Conservation (phyloP, 2,797 vertebrate species). For the Poliocrania exsul region DNA sequence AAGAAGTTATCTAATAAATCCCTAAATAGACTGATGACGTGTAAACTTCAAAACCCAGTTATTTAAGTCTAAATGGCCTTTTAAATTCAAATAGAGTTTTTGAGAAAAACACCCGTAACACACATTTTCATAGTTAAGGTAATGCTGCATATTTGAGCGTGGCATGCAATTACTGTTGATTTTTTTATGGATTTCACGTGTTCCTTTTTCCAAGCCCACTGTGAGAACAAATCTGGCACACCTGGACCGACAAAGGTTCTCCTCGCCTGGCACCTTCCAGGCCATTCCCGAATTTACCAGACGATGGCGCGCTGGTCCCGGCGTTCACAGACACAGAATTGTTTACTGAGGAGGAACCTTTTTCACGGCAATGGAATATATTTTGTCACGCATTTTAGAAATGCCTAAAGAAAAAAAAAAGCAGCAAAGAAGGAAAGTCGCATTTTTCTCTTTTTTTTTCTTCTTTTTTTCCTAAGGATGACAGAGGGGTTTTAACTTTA, state of each 20-base stretch:
- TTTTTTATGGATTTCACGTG: neutral
- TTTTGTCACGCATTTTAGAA: neutral
- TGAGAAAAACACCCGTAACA: neutral
- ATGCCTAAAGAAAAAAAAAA: neutral
- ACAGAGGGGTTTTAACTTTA: neutral
- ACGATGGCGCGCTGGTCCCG: neutral
- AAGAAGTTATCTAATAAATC: neutral
- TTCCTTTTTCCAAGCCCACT: neutral
- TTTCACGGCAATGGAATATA: accelerated
- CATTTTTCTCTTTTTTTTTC: no score
- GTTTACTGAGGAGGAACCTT: accelerated
- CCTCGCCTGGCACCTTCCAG: accelerated
- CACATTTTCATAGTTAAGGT: neutral
- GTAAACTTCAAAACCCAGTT: neutral
- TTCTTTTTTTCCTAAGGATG: neutral
- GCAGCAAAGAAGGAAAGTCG: no score
- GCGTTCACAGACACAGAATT: accelerated
- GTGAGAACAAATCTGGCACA: neutral
- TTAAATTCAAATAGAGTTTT: neutral
- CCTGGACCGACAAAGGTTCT: accelerated
- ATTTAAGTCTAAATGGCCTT: neutral
- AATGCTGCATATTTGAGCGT: neutral
- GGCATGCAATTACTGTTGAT: neutral
- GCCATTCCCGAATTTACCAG: neutral
- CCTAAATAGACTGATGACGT: neutral